Conservation (phyloP, 2,888 invertebrate species). For the Drosophila phalerata region DNA sequence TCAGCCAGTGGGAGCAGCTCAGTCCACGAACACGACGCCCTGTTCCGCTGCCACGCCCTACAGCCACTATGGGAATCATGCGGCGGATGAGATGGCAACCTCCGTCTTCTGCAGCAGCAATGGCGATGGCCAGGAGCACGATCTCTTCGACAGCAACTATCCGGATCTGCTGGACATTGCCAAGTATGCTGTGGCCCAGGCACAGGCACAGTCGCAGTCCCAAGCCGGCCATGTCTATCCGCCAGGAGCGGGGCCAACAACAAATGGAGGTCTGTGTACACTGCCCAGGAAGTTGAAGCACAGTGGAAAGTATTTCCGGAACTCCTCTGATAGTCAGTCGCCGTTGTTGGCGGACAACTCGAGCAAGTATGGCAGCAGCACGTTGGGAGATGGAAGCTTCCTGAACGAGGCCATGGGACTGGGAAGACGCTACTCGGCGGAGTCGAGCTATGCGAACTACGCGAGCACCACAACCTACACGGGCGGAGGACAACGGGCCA, state of each 20-base stretch:
- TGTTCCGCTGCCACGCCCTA: constrained; percentile 27
- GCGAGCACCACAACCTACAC: constrained; percentile 80
- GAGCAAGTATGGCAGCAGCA: constrained; percentile 91
- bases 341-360: constrained; percentile 88
- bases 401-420: constrained; percentile 86
- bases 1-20: constrained; percentile 30
- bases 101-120: constrained; percentile 84
- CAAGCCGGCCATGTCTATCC: constrained; percentile 43
- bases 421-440: constrained; percentile 86
- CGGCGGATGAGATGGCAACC: constrained; percentile 80
- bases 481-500: constrained; percentile 87
- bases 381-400: constrained; percentile 88
- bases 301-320: constrained; percentile 83
- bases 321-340: constrained; percentile 90
- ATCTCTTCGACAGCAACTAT: constrained; percentile 84
- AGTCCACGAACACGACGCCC: constrained; percentile 7
- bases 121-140: constrained; percentile 85
- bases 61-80: constrained; percentile 61
- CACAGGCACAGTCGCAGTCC: constrained; percentile 63
- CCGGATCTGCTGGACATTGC: constrained; percentile 85
- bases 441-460: constrained; percentile 85
- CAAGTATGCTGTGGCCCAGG: constrained; percentile 84
- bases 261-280: constrained; percentile 88
- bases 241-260: not conserved
- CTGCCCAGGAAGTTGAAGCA: constrained; percentile 87